phyloP scores from a whole-genome alignment of 2,113 vertebrate genomes.

The Chaenocephalus aceratus region DNA sequence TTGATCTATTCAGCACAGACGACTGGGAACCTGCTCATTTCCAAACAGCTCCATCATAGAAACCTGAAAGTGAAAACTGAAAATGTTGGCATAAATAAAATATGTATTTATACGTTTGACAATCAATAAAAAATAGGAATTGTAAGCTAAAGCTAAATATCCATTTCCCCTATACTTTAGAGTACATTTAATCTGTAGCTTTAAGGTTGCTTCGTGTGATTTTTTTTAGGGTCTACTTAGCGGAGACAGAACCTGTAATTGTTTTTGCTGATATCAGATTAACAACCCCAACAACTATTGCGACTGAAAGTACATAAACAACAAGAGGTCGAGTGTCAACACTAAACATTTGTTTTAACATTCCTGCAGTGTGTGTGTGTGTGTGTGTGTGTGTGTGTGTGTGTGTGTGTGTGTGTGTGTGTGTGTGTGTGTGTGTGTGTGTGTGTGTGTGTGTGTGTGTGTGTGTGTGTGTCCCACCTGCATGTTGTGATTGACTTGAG shows the following conservation, averaged over 20 bases:
- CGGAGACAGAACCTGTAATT: constrained; percentile 14
- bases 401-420: constrained; percentile 11
- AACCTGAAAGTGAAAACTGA: too few relatives aligned
- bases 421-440: too few relatives aligned
- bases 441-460: too few relatives aligned
- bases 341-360: constrained; percentile 69
- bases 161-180: too few relatives aligned
- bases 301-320: constrained; percentile 59
- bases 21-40: too few relatives aligned
- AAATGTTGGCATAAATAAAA: too few relatives aligned
- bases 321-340: constrained; percentile 57
- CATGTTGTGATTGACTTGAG: constrained; percentile 43
- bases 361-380: constrained; percentile 7
- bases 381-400: not conserved
- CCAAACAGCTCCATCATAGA: too few relatives aligned
- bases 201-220: not conserved
- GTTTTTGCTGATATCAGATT: constrained; percentile 38
- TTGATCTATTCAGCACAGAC: too few relatives aligned
- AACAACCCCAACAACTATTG: constrained; percentile 46
- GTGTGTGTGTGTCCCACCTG: too few relatives aligned
- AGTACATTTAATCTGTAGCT: not conserved
- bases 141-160: too few relatives aligned
- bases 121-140: too few relatives aligned
- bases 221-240: not conserved
- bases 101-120: too few relatives aligned